These are phyloP conservation scores for Anhinga anhinga DNA, from an alignment of 2,113 vertebrate species.

Conservation along the genomic window DNA sequence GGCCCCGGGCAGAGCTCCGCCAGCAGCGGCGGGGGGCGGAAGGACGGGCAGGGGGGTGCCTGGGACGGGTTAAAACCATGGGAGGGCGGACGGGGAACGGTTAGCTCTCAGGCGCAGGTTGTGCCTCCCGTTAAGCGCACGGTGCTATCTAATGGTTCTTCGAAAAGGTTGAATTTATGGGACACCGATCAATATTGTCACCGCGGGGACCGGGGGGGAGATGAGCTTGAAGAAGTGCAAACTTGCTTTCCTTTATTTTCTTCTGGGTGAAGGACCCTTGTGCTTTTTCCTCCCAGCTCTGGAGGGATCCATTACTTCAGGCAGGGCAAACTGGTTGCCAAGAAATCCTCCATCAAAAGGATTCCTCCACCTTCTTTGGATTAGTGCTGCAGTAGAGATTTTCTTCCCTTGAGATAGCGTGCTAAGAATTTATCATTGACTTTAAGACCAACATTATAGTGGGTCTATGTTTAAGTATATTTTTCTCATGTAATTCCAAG, in stretches of 20 bases:
- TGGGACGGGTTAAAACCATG: neutral
- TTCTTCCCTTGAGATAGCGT: too few species aligned
- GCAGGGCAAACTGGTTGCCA: neutral
- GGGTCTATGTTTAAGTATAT: neutral
- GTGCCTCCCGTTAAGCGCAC: fast-evolving
- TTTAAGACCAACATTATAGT: neutral
- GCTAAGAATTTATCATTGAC: neutral
- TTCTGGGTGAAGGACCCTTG: neutral
- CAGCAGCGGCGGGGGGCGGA: neutral
- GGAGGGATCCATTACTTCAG: neutral
- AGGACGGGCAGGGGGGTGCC: fast-evolving
- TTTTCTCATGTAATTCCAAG: neutral
- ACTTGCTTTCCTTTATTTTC: too few species aligned
- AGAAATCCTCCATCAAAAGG: neutral
- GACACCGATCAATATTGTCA: neutral
- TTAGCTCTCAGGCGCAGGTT: too few species aligned
- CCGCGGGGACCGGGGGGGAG: fast-evolving
- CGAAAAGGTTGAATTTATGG: neutral
- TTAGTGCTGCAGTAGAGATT: neutral
- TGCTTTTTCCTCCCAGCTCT: neutral
- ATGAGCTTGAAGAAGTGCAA: neutral
- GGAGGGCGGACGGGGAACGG: neutral
- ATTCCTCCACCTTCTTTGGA: too few species aligned
- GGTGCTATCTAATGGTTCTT: fast-evolving
- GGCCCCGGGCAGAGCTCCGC: fast-evolving